These are phyloP conservation scores for Diogma glabrata DNA, from an alignment of 2,888 invertebrate genomes.

Conservation along the genomic window DNA sequence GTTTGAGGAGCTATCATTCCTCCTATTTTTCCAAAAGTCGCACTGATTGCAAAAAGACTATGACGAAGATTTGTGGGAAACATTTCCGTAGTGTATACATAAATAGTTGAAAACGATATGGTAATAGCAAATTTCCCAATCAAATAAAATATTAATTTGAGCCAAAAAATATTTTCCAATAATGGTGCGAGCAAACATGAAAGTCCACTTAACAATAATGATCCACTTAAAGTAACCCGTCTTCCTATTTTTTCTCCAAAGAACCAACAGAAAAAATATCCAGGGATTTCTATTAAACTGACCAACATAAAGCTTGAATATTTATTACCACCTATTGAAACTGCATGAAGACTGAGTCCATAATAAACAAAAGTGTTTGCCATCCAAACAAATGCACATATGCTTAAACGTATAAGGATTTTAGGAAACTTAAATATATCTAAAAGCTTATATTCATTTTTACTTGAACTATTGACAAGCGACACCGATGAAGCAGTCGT, in stretches of 20 bases:
- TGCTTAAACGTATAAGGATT: conserved; percentile 34
- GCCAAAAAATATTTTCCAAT: conserved; percentile 23
- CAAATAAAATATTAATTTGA: conserved; percentile 37
- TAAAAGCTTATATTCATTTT: conserved; percentile 10
- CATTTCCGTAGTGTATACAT: conserved; percentile 58
- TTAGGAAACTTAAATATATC: conserved; percentile 17
- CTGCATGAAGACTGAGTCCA: conserved; percentile 66
- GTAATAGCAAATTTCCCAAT: conserved; percentile 54
- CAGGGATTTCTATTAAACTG: conserved; percentile 55
- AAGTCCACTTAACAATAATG: conserved; percentile 43
- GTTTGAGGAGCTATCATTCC: conserved; percentile 60
- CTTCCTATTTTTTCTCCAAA: conserved; percentile 53
- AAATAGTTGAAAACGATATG: conserved; percentile 52
- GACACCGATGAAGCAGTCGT: no score
- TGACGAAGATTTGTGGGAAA: conserved; percentile 57
- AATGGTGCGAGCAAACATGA: conserved; percentile 30
- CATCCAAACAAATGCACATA: conserved; percentile 70
- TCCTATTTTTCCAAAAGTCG: conserved; percentile 56
- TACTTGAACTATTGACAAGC: no score
- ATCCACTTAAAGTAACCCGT: conserved; percentile 44
- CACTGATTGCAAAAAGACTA: conserved; percentile 53
- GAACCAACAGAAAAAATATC: conserved; percentile 49
- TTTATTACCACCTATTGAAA: conserved; percentile 57
- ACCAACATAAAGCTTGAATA: conserved; percentile 59
- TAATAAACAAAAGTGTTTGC: conserved; percentile 70